Evolutionary conservation across 2,888 invertebrate genomes (phyloP).

Genomic region (Conistra vaccinii): DNA sequence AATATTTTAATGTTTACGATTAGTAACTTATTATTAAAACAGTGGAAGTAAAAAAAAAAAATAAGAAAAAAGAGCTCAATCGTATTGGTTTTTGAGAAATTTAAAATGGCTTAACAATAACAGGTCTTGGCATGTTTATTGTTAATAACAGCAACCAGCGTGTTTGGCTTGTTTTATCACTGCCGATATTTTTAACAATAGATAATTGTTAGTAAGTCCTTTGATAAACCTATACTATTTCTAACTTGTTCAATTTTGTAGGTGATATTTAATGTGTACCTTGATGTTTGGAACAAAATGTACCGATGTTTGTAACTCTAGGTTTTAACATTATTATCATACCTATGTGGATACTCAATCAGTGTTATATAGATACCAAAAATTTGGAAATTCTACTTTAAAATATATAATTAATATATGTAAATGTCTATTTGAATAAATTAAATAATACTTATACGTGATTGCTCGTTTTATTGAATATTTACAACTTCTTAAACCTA

Average conservation of each 20-base stretch:
- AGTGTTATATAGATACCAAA: constrained; percentile 89
- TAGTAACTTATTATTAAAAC: constrained; percentile 77
- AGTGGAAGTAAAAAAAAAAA: constrained; percentile 72
- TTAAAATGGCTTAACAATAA: constrained; percentile 62
- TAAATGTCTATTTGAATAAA: constrained; percentile 91
- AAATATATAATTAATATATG: constrained; percentile 83
- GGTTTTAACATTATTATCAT: constrained; percentile 81
- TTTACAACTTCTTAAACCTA: background rate
- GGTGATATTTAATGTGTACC: constrained; percentile 89
- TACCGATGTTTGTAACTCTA: constrained; percentile 86
- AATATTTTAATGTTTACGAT: constrained; percentile 77
- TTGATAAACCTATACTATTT: constrained; percentile 90
- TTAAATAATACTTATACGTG: constrained; percentile 85
- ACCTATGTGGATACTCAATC: constrained; percentile 85
- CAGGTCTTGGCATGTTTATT: constrained; percentile 63
- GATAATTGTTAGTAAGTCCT: constrained; percentile 84
- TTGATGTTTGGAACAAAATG: constrained; percentile 87
- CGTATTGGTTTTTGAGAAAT: constrained; percentile 67
- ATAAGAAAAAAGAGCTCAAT: constrained; percentile 59
- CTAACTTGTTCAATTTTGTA: constrained; percentile 91
- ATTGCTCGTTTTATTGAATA: constrained; percentile 82
- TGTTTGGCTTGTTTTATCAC: constrained; percentile 88
- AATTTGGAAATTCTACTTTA: constrained; percentile 89
- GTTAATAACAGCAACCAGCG: constrained; percentile 72
- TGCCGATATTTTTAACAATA: constrained; percentile 87